These are phyloP conservation scores for Eubucco bourcierii DNA, from an alignment of 2,113 vertebrate species.

Conservation along the genomic window DNA sequence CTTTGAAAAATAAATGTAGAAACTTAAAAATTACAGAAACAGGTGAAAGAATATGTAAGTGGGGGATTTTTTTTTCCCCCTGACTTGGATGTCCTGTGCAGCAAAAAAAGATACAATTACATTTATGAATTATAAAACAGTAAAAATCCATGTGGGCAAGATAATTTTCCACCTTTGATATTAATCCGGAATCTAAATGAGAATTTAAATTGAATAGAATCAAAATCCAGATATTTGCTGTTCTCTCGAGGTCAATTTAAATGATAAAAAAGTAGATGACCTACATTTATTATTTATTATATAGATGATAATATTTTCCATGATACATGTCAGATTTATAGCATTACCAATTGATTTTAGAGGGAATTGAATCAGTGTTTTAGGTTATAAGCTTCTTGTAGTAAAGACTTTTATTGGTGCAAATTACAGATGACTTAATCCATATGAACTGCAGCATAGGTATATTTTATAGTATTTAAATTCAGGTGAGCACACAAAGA, in stretches of 20 bases:
- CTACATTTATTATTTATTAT: background rate
- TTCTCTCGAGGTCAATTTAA: background rate
- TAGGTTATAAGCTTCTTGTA: background rate
- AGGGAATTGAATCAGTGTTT: background rate
- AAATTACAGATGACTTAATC: background rate
- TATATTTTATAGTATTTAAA: background rate
- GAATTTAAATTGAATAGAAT: background rate
- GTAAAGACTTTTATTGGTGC: background rate
- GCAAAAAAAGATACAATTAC: background rate
- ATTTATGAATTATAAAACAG: background rate
- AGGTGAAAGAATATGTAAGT: background rate
- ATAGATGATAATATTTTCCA: background rate
- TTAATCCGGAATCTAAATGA: background rate
- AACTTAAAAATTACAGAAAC: background rate
- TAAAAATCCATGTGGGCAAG: background rate
- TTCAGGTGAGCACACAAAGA: background rate
- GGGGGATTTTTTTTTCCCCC: background rate
- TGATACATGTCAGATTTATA: background rate
- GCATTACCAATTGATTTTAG: background rate
- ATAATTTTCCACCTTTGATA: background rate
- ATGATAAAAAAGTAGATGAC: background rate
- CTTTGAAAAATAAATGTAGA: background rate
- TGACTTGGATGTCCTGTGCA: background rate
- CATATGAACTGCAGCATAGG: background rate
- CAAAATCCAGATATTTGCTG: background rate